phyloP scores from a whole-genome alignment of 2,888 invertebrate species.

The Stomorhina lunata region DNA sequence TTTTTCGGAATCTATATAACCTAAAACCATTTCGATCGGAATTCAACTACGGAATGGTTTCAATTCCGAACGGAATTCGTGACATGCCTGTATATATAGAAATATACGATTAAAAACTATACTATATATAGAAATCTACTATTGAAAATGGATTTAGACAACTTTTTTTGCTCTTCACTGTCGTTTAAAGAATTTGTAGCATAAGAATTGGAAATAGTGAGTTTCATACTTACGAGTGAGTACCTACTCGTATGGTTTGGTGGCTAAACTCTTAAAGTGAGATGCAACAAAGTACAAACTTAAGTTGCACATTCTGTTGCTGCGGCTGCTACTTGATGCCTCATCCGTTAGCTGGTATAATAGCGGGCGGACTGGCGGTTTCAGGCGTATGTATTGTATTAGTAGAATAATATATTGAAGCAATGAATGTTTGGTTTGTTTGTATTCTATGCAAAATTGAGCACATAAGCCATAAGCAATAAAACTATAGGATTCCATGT shows the following conservation, averaged over 20 bases:
- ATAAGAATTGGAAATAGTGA: background rate
- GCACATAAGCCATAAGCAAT: conserved; percentile 59
- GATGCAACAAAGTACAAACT: background rate
- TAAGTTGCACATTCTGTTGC: too few relatives aligned
- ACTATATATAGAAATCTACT: too few relatives aligned
- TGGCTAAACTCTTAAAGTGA: conserved; percentile 26
- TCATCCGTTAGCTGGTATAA: background rate
- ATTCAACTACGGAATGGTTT: too few relatives aligned
- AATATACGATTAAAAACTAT: too few relatives aligned
- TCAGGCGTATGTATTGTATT: too few relatives aligned
- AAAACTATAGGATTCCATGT: conserved; percentile 41
- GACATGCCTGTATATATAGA: too few relatives aligned
- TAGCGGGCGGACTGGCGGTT: background rate
- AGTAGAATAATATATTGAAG: background rate
- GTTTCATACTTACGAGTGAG: background rate
- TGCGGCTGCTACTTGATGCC: background rate
- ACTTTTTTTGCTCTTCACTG: background rate
- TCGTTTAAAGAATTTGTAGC: background rate
- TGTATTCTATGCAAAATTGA: conserved; percentile 58
- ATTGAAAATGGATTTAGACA: too few relatives aligned
- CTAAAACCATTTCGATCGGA: too few relatives aligned
- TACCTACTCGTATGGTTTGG: background rate
- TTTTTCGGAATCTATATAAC: too few relatives aligned
- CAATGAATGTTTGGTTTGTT: conserved; percentile 47
- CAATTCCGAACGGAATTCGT: too few relatives aligned